Evolutionary conservation across 2,888 invertebrate species (phyloP).

Genomic region (Nebria brevicollis): DNA sequence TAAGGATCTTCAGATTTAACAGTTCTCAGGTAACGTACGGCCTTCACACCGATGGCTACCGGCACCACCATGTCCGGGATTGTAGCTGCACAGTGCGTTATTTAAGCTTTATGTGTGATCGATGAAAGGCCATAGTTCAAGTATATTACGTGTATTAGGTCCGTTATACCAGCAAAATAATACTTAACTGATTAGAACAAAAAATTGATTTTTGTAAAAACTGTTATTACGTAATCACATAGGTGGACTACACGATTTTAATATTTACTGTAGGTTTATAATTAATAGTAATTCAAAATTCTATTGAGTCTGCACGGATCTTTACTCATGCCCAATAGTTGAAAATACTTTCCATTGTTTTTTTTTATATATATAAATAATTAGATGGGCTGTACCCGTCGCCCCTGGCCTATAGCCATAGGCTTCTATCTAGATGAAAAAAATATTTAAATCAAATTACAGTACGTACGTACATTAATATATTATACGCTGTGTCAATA

Average conservation of each 20-base stretch:
- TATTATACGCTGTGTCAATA: too few relatives aligned
- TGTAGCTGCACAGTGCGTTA: constrained; percentile 19
- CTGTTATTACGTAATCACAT: neutral
- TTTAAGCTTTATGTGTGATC: constrained; percentile 37
- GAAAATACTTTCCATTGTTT: constrained; percentile 17
- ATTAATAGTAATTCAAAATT: neutral
- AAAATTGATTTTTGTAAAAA: neutral
- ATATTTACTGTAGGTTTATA: neutral
- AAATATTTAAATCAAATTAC: too few relatives aligned
- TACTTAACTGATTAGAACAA: constrained; percentile 2
- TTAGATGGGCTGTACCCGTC: neutral
- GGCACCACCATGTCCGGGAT: constrained; percentile 28
- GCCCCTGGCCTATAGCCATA: neutral
- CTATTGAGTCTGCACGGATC: neutral
- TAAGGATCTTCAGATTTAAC: neutral
- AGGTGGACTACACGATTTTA: constrained; percentile 14
- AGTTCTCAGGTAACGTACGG: constrained; percentile 15
- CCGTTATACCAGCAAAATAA: constrained; percentile 3
- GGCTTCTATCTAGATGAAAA: neutral
- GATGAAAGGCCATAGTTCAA: constrained; percentile 36
- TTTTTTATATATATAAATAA: neutral
- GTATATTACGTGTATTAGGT: constrained; percentile 10
- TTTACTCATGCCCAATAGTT: neutral
- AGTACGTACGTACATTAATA: too few relatives aligned
- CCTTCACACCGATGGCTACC: constrained; percentile 30